phyloP scores from a whole-genome alignment of 2,797 vertebrate species.

The Darevskia mixta region DNA sequence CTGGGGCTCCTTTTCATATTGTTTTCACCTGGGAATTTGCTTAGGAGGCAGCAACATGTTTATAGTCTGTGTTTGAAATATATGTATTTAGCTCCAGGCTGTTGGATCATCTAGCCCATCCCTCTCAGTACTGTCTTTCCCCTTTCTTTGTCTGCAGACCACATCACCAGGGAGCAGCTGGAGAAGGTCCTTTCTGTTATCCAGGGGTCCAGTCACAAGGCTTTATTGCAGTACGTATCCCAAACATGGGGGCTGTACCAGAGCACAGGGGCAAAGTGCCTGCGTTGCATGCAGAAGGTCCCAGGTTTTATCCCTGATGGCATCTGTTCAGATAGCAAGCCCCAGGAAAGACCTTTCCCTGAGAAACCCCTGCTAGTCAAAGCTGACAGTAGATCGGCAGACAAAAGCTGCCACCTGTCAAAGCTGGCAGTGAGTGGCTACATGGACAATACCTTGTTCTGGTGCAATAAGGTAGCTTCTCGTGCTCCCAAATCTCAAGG shows the following conservation, averaged over 20 bases:
- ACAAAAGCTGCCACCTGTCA: no score
- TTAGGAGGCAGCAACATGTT: background rate
- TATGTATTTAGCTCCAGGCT: conserved; percentile 17
- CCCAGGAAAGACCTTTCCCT: background rate
- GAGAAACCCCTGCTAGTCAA: background rate
- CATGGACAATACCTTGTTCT: background rate
- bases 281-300: background rate
- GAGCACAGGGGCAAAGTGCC: no score
- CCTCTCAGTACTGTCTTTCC: conserved; percentile 9
- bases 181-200: conserved; percentile 90
- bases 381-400: background rate
- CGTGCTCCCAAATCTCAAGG: background rate
- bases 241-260: fast-evolving
- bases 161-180: conserved; percentile 91
- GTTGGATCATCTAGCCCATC: conserved; percentile 23
- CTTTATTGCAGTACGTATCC: conserved; percentile 86
- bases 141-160: conserved; percentile 78
- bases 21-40: background rate
- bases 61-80: background rate
- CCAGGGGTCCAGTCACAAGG: conserved; percentile 93
- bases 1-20: background rate
- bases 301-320: background rate
- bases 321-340: background rate
- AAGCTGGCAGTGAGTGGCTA: no score
- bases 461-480: background rate